A percentile compares a stretch with the other conserved stretches of the same genome.
phyloP scores from a whole-genome alignment of 2,113 vertebrate genomes.

The Istiophorus platypterus region DNA sequence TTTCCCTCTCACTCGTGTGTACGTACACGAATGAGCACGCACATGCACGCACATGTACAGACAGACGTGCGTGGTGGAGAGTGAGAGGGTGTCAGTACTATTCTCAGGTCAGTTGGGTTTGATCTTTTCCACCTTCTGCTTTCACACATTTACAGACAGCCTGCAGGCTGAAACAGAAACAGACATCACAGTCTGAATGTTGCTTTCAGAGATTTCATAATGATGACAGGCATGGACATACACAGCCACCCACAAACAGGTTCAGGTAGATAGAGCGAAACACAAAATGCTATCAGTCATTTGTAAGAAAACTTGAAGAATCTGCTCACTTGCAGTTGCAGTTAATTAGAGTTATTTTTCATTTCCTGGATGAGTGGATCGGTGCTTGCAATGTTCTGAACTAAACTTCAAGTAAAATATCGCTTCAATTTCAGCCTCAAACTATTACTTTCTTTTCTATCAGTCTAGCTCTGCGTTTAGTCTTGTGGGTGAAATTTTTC shows the following conservation, averaged over 20 bases:
- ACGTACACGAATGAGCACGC: conserved; percentile 22
- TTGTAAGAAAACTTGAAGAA: not conserved
- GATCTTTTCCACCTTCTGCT: conserved; percentile 82
- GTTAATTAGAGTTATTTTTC: conserved; percentile 29
- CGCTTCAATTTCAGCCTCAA: conserved; percentile 16
- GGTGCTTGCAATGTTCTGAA: conserved; percentile 1
- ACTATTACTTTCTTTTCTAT: conserved; percentile 46
- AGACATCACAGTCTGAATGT: conserved; percentile 38
- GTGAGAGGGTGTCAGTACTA: conserved; percentile 78
- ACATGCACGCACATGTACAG: not conserved
- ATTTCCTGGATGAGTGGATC: conserved; percentile 24
- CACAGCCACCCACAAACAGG: conserved; percentile 16
- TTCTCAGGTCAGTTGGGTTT: conserved; percentile 80
- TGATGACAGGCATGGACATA: conserved; percentile 36
- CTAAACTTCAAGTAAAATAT: conserved; percentile 24
- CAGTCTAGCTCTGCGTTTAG: conserved; percentile 36
- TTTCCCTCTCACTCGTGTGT: not conserved
- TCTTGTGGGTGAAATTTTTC: conserved; percentile 67
- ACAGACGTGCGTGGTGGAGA: conserved; percentile 51
- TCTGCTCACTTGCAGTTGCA: conserved; percentile 26
- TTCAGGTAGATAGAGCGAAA: not conserved
- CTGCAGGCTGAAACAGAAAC: conserved; percentile 68
- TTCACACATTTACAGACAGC: conserved; percentile 79
- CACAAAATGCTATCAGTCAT: not conserved
- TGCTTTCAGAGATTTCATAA: conserved; percentile 52